Evolutionary conservation across 2,113 vertebrate genomes (phyloP).

Genomic region (Meriones unguiculatus): DNA sequence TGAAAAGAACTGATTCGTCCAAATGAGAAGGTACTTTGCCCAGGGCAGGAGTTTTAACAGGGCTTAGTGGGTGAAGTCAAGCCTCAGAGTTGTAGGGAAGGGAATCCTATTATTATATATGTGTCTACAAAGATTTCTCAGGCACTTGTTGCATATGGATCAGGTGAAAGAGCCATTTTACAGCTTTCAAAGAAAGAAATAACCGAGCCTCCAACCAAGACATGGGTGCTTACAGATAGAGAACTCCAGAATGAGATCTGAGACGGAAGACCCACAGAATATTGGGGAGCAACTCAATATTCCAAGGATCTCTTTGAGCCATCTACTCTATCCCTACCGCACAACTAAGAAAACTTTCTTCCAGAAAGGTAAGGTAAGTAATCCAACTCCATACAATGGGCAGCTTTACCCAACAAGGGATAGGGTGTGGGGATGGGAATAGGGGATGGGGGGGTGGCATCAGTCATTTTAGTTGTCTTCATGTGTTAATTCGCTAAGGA

Average conservation of each 20-base stretch:
- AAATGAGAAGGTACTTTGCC: not conserved
- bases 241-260: no score
- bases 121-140: not conserved
- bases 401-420: not conserved
- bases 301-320: not conserved
- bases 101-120: not conserved
- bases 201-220: not conserved
- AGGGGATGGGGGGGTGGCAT: not conserved
- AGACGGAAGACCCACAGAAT: not conserved
- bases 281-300: not conserved
- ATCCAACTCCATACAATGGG: not conserved
- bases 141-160: not conserved
- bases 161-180: not conserved
- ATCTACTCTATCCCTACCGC: not conserved
- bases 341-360: not conserved
- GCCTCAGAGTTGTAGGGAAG: not conserved
- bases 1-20: not conserved
- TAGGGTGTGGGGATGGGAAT: no score
- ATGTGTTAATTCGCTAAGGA: not conserved
- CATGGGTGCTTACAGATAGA: not conserved
- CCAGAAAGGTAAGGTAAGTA: not conserved
- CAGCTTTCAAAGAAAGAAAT: slow-evolving; percentile 10
- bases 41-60: not conserved
- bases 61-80: not conserved
- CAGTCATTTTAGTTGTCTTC: not conserved